Conservation (phyloP, 1,140 invertebrate species). For the Bombus confusus region DNA sequence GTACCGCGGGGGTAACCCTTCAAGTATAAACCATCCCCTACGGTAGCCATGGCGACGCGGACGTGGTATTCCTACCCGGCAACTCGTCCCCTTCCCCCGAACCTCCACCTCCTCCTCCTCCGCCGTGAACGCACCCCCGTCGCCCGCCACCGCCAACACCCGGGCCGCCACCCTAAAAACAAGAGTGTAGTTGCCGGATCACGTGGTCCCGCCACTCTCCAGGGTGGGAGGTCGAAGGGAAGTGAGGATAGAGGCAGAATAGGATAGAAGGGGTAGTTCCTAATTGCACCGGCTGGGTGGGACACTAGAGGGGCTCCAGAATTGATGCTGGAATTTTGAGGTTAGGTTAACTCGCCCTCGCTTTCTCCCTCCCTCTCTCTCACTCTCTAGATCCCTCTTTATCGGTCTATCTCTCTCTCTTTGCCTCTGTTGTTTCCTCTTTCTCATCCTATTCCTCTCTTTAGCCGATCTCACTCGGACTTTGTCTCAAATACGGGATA, state of each 20-base stretch:
- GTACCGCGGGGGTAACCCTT: slow-evolving; percentile 77
- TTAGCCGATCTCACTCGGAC: slow-evolving; percentile 38
- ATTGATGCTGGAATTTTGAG: slow-evolving; percentile 81
- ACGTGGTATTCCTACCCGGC: slow-evolving; percentile 75
- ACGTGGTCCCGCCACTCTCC: slow-evolving; percentile 72
- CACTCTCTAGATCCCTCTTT: slow-evolving; percentile 44
- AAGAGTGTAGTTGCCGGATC: slow-evolving; percentile 77
- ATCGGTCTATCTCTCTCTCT: neutral
- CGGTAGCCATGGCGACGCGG: slow-evolving; percentile 76
- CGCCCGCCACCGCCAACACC: slow-evolving; percentile 53
- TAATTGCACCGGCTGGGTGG: slow-evolving; percentile 78
- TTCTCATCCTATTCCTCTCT: slow-evolving; percentile 25
- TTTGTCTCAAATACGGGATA: slow-evolving; percentile 41
- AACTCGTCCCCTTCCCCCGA: slow-evolving; percentile 63
- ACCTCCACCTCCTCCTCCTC: slow-evolving; percentile 48
- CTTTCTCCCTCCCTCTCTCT: slow-evolving; percentile 49
- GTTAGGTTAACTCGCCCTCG: slow-evolving; percentile 75
- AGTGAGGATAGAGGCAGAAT: slow-evolving; percentile 75
- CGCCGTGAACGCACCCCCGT: slow-evolving; percentile 29
- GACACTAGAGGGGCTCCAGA: slow-evolving; percentile 74
- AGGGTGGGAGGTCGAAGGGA: slow-evolving; percentile 69
- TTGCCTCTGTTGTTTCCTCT: slow-evolving; percentile 31
- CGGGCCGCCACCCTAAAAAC: slow-evolving; percentile 75
- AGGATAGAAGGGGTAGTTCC: slow-evolving; percentile 77
- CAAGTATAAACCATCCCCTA: slow-evolving; percentile 78